Evolutionary conservation across 2,888 invertebrate genomes (phyloP).

Genomic region (Prenolepis imparis): DNA sequence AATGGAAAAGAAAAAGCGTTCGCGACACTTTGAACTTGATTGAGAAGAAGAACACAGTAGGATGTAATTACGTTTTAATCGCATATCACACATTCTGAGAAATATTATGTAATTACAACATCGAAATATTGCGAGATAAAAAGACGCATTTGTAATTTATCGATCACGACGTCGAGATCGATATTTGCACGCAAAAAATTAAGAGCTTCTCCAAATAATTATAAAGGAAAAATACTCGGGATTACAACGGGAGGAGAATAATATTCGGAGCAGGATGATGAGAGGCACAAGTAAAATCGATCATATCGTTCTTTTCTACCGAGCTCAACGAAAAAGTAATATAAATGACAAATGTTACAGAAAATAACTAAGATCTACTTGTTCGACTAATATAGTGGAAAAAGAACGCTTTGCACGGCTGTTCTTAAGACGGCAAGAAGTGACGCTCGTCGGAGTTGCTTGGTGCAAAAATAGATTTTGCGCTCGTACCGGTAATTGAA

Average conservation of each 20-base stretch:
- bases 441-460: slow-evolving; percentile 18
- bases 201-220: not conserved
- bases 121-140: slow-evolving; percentile 17
- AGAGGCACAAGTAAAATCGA: not conserved
- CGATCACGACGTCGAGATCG: not conserved
- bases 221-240: not conserved
- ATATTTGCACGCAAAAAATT: not conserved
- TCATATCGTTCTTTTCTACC: not conserved
- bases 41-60: slow-evolving; percentile 33
- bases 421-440: slow-evolving; percentile 53
- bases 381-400: not conserved
- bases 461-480: slow-evolving; percentile 69
- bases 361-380: not conserved
- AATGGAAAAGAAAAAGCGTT: slow-evolving; percentile 1
- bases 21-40: slow-evolving; percentile 48
- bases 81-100: not conserved
- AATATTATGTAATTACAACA: slow-evolving; percentile 3
- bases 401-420: not conserved
- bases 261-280: not conserved
- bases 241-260: not conserved
- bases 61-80: slow-evolving; percentile 42
- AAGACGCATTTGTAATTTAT: not conserved
- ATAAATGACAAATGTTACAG: not conserved
- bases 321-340: not conserved
- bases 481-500: slow-evolving; percentile 75